Base-by-base conservation (phyloP, 2,888 invertebrate genomes). In the Coleophora flavipennella region DNA sequence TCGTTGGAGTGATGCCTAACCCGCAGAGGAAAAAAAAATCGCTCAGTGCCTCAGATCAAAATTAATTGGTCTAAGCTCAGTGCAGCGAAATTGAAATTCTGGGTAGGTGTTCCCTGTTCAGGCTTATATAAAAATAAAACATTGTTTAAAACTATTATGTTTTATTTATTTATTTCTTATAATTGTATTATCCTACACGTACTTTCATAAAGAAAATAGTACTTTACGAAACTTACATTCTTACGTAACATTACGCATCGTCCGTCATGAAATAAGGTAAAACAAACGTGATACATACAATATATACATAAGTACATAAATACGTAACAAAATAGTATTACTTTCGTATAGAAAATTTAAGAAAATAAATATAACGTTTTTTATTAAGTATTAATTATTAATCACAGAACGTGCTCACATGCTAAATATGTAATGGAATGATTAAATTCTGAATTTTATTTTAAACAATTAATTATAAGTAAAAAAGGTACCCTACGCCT, bases 341-440 rank as follows among this genome's bases (percentile, higher is more conserved):
- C 11, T n/a, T 29, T 4, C 10, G 2, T 29, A 29, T 8, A 29
- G 10, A 29, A 29, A 9, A 29, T n/a, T 29, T n/a, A 29, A n/a
- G n/a, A 44, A 59, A 25, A 28, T 31, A 56, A 52, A 55, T 50
- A 57, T 55, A 55, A 48, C 53, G 48, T 53, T 49, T 53, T 51
- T 51, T 11, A 9, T 29, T 9, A 3, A 29, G 53, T 59, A 62
- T 62, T 60, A 59, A 62, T 58, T 59, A 72, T 79, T 72, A 79
- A 80, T 80, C 78, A 80, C 80, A 80, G 74, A 67, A 64, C 68
- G 58, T 68, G 69, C 58, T 67, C 68, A 67, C 59, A 62, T 57
- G 64, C 65, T 68, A 68, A 59, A 61, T 62, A 68, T 49, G 25
- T 31, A 59, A 57, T 76, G 81, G 80, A 83, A 83, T 83, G 81